Evolutionary conservation across 2,888 invertebrate genomes (phyloP).

Genomic region (Panzeria rudis): DNA sequence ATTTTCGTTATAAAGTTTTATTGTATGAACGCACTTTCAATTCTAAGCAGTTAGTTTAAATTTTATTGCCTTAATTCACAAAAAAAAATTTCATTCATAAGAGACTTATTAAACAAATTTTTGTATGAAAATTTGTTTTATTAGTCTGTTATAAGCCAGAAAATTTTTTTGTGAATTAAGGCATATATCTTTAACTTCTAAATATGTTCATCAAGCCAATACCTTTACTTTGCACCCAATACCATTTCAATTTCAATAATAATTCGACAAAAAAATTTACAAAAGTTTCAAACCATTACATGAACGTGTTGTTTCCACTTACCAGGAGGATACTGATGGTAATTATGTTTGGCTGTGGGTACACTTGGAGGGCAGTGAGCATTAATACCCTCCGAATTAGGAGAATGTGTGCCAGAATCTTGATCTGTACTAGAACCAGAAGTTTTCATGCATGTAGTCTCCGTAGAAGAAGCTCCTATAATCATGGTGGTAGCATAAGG

Average conservation of each 20-base stretch:
- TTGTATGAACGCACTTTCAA: too few relatives aligned
- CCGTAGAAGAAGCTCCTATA: conserved; percentile 84
- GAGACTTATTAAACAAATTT: too few relatives aligned
- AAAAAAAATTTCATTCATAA: too few relatives aligned
- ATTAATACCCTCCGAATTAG: conserved; percentile 82
- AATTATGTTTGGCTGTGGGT: conserved; percentile 79
- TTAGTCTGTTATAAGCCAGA: too few relatives aligned
- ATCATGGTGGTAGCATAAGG: conserved; percentile 91
- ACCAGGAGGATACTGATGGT: conserved; percentile 83
- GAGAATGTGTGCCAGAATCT: conserved; percentile 84
- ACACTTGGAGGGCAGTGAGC: conserved; percentile 75
- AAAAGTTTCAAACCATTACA: neutral
- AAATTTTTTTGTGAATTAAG: too few relatives aligned
- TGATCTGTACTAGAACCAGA: conserved; percentile 83
- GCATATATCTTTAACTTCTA: too few relatives aligned
- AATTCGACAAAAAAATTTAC: conserved; percentile 2
- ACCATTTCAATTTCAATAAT: neutral
- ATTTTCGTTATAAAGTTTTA: too few relatives aligned
- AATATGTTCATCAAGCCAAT: too few relatives aligned
- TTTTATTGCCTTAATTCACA: too few relatives aligned
- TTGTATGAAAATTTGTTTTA: too few relatives aligned
- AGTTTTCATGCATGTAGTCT: conserved; percentile 83
- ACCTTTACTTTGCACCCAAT: conserved; percentile 1
- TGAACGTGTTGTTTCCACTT: conserved; percentile 25
- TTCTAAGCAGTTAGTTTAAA: too few relatives aligned